Percentiles rank a stretch among this genome's conserved stretches.
These are phyloP conservation scores for Xanthorhoe designata DNA, from an alignment of 2,888 invertebrate species.

Conservation along the genomic window DNA sequence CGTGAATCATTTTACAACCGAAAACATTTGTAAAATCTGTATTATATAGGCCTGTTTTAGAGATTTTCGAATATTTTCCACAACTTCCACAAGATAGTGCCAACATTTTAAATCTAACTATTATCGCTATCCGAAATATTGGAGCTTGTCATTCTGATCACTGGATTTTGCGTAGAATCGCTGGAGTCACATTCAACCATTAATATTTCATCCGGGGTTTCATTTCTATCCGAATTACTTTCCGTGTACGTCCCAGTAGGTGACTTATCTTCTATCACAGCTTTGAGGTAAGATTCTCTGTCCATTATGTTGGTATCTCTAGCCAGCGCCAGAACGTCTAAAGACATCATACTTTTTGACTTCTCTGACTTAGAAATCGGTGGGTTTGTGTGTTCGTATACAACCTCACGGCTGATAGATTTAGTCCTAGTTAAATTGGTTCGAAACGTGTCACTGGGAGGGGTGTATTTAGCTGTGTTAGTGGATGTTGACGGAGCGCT, in stretches of 20 bases:
- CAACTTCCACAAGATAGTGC: background rate
- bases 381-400: conserved; percentile 67
- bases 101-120: conserved; percentile 55
- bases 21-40: background rate
- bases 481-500: conserved; percentile 77
- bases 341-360: conserved; percentile 81
- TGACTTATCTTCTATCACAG: conserved; percentile 80
- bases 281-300: conserved; percentile 77
- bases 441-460: conserved; percentile 69
- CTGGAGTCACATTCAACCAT: conserved; percentile 82
- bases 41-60: background rate
- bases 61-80: background rate
- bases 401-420: conserved; percentile 72
- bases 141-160: conserved; percentile 80
- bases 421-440: conserved; percentile 67
- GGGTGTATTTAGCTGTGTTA: conserved; percentile 58
- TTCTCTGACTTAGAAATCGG: conserved; percentile 72
- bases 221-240: conserved; percentile 79
- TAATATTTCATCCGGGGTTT: conserved; percentile 77
- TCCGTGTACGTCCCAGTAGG: conserved; percentile 79
- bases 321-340: conserved; percentile 76
- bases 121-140: conserved; percentile 79
- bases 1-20: background rate
- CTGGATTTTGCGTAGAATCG: conserved; percentile 77
- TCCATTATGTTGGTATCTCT: conserved; percentile 75